A percentile compares a stretch with the other conserved stretches of the same genome.
These are phyloP conservation scores for Kradibia gibbosae DNA, from an alignment of 1,140 invertebrate genomes.

Conservation along the genomic window DNA sequence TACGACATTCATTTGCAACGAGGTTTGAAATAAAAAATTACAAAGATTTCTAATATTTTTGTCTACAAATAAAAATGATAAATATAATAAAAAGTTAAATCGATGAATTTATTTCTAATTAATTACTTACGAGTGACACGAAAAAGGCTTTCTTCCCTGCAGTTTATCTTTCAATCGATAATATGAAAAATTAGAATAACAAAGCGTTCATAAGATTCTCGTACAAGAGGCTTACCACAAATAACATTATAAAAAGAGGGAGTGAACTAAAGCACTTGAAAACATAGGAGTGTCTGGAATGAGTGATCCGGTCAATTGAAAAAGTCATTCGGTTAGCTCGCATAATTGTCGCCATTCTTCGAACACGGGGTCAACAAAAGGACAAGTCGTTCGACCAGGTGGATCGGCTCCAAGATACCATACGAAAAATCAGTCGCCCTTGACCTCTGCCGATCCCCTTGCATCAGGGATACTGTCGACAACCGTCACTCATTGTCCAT, in stretches of 20 bases:
- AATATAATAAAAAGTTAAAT: no score
- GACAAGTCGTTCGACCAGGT: not conserved
- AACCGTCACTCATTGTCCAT: conserved; percentile 2
- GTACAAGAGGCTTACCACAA: not conserved
- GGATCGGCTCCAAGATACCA: conserved; percentile 32
- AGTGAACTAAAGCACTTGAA: not conserved
- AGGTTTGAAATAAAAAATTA: no score
- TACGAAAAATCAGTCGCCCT: conserved; percentile 21
- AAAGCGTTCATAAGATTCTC: not conserved
- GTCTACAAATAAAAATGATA: no score
- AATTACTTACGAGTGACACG: no score
- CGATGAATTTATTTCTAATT: no score
- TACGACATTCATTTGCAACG: no score
- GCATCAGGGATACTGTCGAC: not conserved
- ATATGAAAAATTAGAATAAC: no score
- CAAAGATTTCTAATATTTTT: no score
- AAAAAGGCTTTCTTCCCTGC: not conserved
- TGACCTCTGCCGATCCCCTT: not conserved
- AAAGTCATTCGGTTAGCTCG: not conserved
- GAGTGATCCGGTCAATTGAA: not conserved
- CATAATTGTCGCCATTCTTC: not conserved
- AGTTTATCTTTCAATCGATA: no score
- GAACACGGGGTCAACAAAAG: not conserved
- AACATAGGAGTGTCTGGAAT: no score
- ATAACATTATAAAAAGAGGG: not conserved